These are phyloP conservation scores for Beroe ovata DNA, from an alignment of 37 sponge, comb jelly and placozoan genomes.

Conservation along the genomic window DNA sequence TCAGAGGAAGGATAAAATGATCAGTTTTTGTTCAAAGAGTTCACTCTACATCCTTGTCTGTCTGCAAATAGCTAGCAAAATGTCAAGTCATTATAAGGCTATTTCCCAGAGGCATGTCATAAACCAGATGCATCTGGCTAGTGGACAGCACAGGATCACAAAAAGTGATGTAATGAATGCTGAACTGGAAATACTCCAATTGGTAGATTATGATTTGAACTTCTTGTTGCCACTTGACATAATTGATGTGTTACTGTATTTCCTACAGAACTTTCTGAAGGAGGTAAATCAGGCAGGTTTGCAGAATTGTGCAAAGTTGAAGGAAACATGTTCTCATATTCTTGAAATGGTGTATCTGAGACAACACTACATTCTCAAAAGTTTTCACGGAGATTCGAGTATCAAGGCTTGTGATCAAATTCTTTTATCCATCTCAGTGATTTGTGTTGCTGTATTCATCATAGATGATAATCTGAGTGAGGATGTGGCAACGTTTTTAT, in stretches of 20 bases:
- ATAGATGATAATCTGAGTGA: conserved; percentile 38
- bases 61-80: conserved; percentile 50
- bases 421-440: conserved; percentile 2
- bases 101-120: conserved; percentile 21
- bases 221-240: conserved; percentile 42
- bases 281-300: background rate
- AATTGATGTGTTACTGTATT: conserved; percentile 17
- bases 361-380: background rate
- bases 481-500: background rate
- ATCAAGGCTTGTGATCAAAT: background rate
- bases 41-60: conserved; percentile 33
- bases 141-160: background rate
- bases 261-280: conserved; percentile 5
- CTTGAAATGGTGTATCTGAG: conserved; percentile 44
- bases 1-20: conserved; percentile 24
- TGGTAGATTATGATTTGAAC: conserved; percentile 32
- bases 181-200: conserved; percentile 30
- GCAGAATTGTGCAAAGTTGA: background rate
- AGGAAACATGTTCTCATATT: conserved; percentile 10
- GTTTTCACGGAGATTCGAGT: background rate
- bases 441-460: conserved; percentile 59
- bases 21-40: conserved; percentile 32
- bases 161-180: conserved; percentile 28
- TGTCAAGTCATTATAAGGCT: conserved; percentile 65
- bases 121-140: background rate